phyloP scores from a whole-genome alignment of 2,888 invertebrate species.

The Panorpa germanica region DNA sequence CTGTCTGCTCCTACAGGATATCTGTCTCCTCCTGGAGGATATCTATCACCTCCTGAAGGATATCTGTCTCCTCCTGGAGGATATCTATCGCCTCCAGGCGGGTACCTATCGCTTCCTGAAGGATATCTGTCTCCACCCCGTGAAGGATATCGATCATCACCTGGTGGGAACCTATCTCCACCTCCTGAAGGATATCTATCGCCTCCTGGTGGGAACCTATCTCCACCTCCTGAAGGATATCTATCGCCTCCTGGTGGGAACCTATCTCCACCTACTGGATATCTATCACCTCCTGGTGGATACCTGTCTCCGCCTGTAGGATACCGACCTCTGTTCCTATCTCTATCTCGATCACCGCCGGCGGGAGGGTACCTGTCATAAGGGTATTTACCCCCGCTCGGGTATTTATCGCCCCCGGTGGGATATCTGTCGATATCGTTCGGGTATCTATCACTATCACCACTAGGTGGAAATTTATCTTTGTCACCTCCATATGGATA shows the following conservation, averaged over 20 bases:
- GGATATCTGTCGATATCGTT: constrained; percentile 19
- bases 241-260: constrained; percentile 23
- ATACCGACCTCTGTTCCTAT: constrained; percentile 12
- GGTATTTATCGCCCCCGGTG: constrained; percentile 27
- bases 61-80: constrained; percentile 23
- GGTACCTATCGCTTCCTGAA: constrained; percentile 13
- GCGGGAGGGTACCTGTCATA: constrained; percentile 28
- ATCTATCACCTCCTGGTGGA: constrained; percentile 23
- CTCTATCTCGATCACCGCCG: constrained; percentile 29
- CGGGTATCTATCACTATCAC: constrained; percentile 22
- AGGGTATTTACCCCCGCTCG: constrained; percentile 16
- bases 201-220: constrained; percentile 20
- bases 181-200: constrained; percentile 15
- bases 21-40: constrained; percentile 27
- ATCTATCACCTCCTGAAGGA: constrained; percentile 23
- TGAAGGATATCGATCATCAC: constrained; percentile 19
- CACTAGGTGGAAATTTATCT: constrained; percentile 22
- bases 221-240: constrained; percentile 22
- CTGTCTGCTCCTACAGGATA: constrained; percentile 29
- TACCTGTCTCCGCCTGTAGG: constrained; percentile 18
- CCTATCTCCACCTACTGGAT: constrained; percentile 19
- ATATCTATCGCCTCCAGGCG: constrained; percentile 18
- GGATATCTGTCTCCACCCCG: constrained; percentile 15
- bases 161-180: constrained; percentile 24
- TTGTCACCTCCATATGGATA: constrained; percentile 15